phyloP scores from a whole-genome alignment of 23 tunicate species.

The Phallusia fumigata region DNA sequence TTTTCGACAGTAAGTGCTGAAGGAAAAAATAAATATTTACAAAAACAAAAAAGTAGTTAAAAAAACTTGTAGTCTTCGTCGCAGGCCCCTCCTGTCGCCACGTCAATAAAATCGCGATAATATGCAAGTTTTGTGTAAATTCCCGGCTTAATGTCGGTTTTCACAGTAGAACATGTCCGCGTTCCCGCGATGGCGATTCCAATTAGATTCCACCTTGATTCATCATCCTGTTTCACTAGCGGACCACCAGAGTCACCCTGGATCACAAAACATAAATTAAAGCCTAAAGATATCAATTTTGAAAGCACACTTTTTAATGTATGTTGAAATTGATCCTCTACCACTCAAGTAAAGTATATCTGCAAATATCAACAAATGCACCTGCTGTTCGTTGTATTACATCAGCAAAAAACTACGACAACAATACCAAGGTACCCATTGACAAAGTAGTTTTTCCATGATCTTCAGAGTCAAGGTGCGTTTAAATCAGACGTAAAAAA shows the following conservation, averaged over 20 bases:
- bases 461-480: too few relatives aligned
- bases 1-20: not conserved
- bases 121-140: slow-evolving; percentile 86
- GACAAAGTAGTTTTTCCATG: too few relatives aligned
- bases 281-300: too few relatives aligned
- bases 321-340: too few relatives aligned
- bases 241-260: slow-evolving; percentile 99
- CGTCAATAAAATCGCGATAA: slow-evolving; percentile 84
- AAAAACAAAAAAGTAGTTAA: not conserved
- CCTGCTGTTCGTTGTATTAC: too few relatives aligned
- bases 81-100: slow-evolving; percentile 68
- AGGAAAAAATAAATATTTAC: not conserved
- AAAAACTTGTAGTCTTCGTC: not conserved
- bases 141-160: slow-evolving; percentile 76
- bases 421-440: too few relatives aligned
- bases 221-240: slow-evolving; percentile 46
- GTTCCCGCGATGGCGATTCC: slow-evolving; percentile 97
- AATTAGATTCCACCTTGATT: slow-evolving; percentile 47
- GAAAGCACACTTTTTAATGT: too few relatives aligned
- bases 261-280: too few relatives aligned
- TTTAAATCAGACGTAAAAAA: too few relatives aligned
- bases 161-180: slow-evolving; percentile 66
- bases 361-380: too few relatives aligned
- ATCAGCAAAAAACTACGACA: too few relatives aligned
- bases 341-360: too few relatives aligned